Conservation (phyloP, 2,888 invertebrate genomes). For the Lycia hirtaria region DNA sequence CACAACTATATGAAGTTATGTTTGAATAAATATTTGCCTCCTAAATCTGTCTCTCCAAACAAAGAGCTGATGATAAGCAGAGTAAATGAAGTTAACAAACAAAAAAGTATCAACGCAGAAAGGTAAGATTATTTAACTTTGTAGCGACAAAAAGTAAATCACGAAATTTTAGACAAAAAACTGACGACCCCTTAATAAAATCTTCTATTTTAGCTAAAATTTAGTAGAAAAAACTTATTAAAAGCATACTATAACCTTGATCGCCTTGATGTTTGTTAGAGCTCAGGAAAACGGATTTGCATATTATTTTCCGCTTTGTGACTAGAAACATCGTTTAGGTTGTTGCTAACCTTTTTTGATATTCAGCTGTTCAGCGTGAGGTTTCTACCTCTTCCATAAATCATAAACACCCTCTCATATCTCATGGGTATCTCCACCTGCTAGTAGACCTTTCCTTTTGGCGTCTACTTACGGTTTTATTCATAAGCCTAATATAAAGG, state of each 20-base stretch:
- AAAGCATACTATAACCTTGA: neutral
- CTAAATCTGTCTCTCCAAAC: conserved; percentile 11
- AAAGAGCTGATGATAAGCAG: conserved; percentile 19
- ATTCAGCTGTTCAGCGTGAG: conserved; percentile 27
- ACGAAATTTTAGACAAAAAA: conserved; percentile 4
- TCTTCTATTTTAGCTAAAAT: conserved; percentile 5
- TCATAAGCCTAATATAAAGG: too few species aligned
- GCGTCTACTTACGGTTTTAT: neutral
- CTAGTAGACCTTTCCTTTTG: conserved; percentile 1
- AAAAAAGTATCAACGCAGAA: conserved; percentile 20
- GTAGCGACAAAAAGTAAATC: conserved; percentile 17
- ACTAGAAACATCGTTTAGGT: conserved; percentile 19
- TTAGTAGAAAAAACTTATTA: conserved; percentile 5
- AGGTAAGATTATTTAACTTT: conserved; percentile 22
- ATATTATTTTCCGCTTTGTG: conserved; percentile 22
- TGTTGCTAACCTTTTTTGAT: conserved; percentile 12
- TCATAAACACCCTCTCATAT: conserved; percentile 22
- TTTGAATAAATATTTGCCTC: conserved; percentile 9
- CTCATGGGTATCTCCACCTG: conserved; percentile 15
- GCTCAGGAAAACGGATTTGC: conserved; percentile 14
- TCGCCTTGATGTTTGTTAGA: conserved; percentile 12
- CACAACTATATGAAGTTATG: neutral
- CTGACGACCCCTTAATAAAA: neutral
- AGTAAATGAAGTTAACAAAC: conserved; percentile 18
- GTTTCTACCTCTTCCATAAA: conserved; percentile 25